These are phyloP conservation scores for Crossoptilon crossoptilon DNA, from an alignment of 2,797 vertebrate species.

Conservation along the genomic window DNA sequence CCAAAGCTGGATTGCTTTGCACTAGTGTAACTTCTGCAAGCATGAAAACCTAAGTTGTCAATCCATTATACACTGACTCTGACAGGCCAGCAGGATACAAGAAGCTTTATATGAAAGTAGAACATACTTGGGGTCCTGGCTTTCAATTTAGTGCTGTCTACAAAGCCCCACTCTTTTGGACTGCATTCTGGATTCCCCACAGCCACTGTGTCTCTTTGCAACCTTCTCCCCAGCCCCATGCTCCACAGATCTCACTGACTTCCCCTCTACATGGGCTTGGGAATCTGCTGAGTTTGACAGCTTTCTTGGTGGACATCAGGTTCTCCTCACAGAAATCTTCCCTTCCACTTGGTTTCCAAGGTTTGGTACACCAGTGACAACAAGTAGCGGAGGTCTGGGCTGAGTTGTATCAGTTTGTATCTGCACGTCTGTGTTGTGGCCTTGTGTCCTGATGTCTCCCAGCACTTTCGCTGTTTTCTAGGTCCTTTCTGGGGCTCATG, in stretches of 20 bases:
- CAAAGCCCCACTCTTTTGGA: not conserved
- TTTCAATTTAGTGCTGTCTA: not conserved
- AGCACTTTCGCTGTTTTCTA: not conserved
- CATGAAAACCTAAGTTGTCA: not conserved
- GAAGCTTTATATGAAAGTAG: not conserved
- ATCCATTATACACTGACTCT: not conserved
- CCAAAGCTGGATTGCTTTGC: not conserved
- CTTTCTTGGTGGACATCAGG: not conserved
- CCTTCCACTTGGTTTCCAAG: not conserved
- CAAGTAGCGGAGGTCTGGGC: not conserved
- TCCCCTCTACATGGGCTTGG: not conserved
- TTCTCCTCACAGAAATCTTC: not conserved
- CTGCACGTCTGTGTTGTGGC: not conserved
- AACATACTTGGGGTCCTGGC: not conserved
- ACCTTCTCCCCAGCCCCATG: not conserved
- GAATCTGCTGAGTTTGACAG: not conserved
- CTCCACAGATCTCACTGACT: not conserved
- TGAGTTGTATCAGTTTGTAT: not conserved
- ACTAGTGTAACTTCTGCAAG: not conserved
- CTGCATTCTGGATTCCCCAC: not conserved
- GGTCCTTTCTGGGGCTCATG: not conserved
- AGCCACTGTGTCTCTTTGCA: accelerated
- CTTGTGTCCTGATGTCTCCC: not conserved
- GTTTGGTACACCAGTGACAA: not conserved
- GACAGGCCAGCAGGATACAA: not conserved